Conservation (phyloP, 2,888 invertebrate species). For the Imbricaverruca yamaguchii region DNA sequence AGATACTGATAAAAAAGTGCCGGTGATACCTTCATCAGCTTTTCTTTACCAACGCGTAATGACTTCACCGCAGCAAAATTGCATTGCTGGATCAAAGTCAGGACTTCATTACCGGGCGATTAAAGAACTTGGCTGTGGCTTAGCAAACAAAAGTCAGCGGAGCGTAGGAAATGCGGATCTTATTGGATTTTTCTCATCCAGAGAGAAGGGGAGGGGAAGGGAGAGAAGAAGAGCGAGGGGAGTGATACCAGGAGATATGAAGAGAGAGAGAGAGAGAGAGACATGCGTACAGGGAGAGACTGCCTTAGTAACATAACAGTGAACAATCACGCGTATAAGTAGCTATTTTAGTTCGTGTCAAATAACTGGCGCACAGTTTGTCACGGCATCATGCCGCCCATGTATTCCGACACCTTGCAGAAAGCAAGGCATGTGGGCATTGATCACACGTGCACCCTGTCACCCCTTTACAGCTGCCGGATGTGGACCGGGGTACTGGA, state of each 20-base stretch:
- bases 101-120: constrained; percentile 3
- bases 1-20: background rate
- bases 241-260: background rate
- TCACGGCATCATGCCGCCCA: too few relatives aligned
- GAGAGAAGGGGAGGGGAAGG: background rate
- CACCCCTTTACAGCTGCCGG: constrained; percentile 42
- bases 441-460: too few relatives aligned
- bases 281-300: background rate
- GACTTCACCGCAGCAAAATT: background rate
- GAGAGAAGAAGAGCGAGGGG: background rate
- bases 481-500: constrained; percentile 61
- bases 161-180: background rate
- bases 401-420: too few relatives aligned
- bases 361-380: too few relatives aligned
- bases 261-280: background rate
- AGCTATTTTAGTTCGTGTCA: too few relatives aligned
- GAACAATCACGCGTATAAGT: too few relatives aligned
- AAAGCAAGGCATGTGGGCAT: constrained; percentile 77
- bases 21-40: background rate
- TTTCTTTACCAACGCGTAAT: too few relatives aligned
- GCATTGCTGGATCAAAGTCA: constrained; percentile 9
- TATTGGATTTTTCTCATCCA: background rate
- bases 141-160: background rate
- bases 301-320: too few relatives aligned
- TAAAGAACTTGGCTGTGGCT: background rate